phyloP scores from a whole-genome alignment of 1,140 invertebrate genomes.

The Mercenaria mercenaria region DNA sequence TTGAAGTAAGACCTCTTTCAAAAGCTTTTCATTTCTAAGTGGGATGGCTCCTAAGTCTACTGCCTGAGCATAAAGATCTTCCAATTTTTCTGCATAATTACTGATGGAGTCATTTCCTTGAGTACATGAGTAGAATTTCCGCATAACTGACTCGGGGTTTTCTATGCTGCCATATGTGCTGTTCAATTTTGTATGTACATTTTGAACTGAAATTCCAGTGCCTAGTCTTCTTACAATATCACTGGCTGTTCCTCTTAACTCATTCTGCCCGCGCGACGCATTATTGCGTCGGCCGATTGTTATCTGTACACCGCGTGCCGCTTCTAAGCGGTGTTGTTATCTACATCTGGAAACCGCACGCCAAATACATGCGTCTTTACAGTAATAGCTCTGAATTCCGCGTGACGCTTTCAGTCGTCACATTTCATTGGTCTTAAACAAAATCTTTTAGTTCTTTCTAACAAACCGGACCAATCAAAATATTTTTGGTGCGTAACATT shows the following conservation, averaged over 20 bases:
- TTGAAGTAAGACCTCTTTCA: slow-evolving; percentile 10
- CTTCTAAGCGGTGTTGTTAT: too few relatives aligned
- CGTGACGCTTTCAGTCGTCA: too few relatives aligned
- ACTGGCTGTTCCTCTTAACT: neutral
- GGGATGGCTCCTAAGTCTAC: neutral
- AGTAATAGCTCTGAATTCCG: too few relatives aligned
- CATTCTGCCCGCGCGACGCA: too few relatives aligned
- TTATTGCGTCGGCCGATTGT: too few relatives aligned
- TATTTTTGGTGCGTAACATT: too few relatives aligned
- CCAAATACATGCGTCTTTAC: too few relatives aligned
- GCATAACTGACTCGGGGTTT: neutral
- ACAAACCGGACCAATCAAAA: too few relatives aligned
- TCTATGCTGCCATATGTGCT: slow-evolving; percentile 18
- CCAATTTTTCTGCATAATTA: neutral
- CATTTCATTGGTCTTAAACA: too few relatives aligned
- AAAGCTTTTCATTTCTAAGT: neutral
- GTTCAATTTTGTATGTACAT: slow-evolving; percentile 25
- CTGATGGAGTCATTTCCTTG: neutral
- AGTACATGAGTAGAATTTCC: slow-evolving; percentile 16
- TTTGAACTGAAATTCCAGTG: neutral
- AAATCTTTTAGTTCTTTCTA: too few relatives aligned
- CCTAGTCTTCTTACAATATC: slow-evolving; percentile 14
- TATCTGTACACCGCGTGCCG: too few relatives aligned
- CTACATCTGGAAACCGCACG: too few relatives aligned
- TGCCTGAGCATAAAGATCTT: slow-evolving; percentile 30